These are phyloP conservation scores for Mugil cephalus DNA, from an alignment of 2,113 vertebrate species.

Conservation along the genomic window DNA sequence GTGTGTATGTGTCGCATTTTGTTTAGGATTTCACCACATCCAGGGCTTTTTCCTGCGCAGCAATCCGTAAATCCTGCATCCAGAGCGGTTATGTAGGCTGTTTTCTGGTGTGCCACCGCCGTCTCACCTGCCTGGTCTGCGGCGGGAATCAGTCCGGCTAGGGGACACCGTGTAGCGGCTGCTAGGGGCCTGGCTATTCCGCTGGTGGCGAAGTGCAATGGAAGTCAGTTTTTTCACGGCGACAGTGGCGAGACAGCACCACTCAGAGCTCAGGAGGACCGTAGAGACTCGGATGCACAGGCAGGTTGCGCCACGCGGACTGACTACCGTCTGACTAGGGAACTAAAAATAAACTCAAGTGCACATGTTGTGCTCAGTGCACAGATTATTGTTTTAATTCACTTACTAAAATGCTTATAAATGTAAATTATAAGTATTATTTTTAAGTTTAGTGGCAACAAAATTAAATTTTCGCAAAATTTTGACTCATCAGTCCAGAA, in stretches of 20 bases:
- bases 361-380: too few species aligned
- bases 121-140: slow-evolving; percentile 56
- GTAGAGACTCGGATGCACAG: neutral
- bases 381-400: too few species aligned
- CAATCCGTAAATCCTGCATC: slow-evolving; percentile 23
- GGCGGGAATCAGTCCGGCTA: slow-evolving; percentile 47
- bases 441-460: too few species aligned
- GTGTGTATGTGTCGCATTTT: slow-evolving; percentile 63
- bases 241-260: slow-evolving; percentile 78
- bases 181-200: slow-evolving; percentile 64
- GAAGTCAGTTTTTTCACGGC: slow-evolving; percentile 36
- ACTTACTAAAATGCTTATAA: too few species aligned
- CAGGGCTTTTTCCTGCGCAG: slow-evolving; percentile 14
- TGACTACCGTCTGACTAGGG: too few species aligned
- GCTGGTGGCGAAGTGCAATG: slow-evolving; percentile 60
- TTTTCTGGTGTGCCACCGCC: slow-evolving; percentile 16
- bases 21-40: slow-evolving; percentile 45
- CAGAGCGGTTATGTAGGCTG: neutral
- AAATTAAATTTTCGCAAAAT: too few species aligned
- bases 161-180: slow-evolving; percentile 61
- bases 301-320: neutral
- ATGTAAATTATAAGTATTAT: too few species aligned
- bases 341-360: too few species aligned
- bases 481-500: too few species aligned
- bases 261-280: slow-evolving; percentile 82